Percentiles rank a stretch among this genome's conserved stretches.
Conservation (phyloP, 2,113 vertebrate species). For the Cyprinodon brontotheroides region DNA sequence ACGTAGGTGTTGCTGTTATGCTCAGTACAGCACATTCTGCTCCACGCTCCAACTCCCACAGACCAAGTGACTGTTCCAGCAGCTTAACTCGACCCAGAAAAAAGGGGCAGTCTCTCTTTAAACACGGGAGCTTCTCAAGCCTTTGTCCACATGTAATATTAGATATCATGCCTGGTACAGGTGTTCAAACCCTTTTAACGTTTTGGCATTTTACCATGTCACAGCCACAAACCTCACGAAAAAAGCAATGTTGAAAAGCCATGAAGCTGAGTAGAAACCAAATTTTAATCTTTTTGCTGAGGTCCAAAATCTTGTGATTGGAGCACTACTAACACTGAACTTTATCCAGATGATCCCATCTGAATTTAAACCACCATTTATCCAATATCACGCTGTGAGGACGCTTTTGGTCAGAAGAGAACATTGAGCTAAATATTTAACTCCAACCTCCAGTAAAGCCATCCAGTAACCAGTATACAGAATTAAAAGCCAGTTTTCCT, state of each 20-base stretch:
- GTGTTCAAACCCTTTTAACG: background rate
- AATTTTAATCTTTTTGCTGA: background rate
- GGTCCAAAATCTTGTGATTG: background rate
- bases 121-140: conserved; percentile 23
- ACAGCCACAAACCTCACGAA: background rate
- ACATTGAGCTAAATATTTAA: too few relatives aligned
- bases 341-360: background rate
- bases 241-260: background rate
- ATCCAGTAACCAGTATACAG: too few relatives aligned
- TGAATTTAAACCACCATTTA: too few relatives aligned
- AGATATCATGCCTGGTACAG: conserved; percentile 9
- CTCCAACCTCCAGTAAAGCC: too few relatives aligned
- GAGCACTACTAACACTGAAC: background rate
- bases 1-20: conserved; percentile 51
- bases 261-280: background rate
- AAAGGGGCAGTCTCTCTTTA: conserved; percentile 52
- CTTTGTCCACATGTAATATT: conserved; percentile 32
- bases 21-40: conserved; percentile 45
- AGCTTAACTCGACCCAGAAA: conserved; percentile 46
- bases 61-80: conserved; percentile 37
- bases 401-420: too few relatives aligned
- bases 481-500: too few relatives aligned
- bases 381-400: background rate
- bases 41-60: conserved; percentile 70
- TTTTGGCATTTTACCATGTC: background rate